phyloP scores from a whole-genome alignment of 2,888 invertebrate species.

The Epirrhoe tristata region DNA sequence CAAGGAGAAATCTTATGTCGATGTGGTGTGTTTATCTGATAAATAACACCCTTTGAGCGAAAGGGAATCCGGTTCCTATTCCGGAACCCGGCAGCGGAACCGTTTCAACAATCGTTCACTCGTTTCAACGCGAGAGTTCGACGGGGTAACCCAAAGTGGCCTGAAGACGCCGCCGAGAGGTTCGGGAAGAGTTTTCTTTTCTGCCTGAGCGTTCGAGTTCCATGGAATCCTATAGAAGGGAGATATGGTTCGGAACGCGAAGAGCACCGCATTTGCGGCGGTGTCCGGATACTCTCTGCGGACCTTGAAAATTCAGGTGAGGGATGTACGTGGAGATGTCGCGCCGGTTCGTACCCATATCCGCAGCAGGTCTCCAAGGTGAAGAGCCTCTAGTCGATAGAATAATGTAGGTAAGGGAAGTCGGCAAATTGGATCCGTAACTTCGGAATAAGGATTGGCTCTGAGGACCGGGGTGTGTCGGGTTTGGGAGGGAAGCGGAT shows the following conservation, averaged over 20 bases:
- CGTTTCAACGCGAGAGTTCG: conserved; percentile 49
- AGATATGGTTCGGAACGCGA: conserved; percentile 79
- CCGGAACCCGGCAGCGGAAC: conserved; percentile 86
- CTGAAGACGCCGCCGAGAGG: conserved; percentile 84
- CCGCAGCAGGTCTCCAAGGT: conserved; percentile 92
- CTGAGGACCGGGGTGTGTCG: conserved; percentile 87
- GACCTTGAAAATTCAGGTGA: conserved; percentile 68
- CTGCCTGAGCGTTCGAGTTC: conserved; percentile 81
- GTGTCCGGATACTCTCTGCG: conserved; percentile 64
- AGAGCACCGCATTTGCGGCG: conserved; percentile 58
- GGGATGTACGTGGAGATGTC: conserved; percentile 64
- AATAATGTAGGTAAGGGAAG: conserved; percentile 89
- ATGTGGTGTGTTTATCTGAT: conserved; percentile 65
- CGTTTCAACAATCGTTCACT: conserved; percentile 69
- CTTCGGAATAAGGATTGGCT: conserved; percentile 91
- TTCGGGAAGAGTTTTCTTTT: conserved; percentile 77
- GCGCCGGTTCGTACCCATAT: conserved; percentile 87
- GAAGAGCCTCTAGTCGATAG: conserved; percentile 87
- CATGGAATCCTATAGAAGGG: conserved; percentile 80
- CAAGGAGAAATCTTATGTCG: conserved; percentile 75
- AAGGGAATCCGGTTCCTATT: conserved; percentile 85
- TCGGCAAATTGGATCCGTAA: conserved; percentile 88
- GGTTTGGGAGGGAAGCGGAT: conserved; percentile 76
- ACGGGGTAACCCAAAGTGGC: conserved; percentile 77
- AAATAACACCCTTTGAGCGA: conserved; percentile 78